A percentile compares a stretch with the other conserved stretches of the same genome.
These are phyloP conservation scores for Chrysemys picta DNA, from an alignment of 2,113 vertebrate species.

Conservation along the genomic window DNA sequence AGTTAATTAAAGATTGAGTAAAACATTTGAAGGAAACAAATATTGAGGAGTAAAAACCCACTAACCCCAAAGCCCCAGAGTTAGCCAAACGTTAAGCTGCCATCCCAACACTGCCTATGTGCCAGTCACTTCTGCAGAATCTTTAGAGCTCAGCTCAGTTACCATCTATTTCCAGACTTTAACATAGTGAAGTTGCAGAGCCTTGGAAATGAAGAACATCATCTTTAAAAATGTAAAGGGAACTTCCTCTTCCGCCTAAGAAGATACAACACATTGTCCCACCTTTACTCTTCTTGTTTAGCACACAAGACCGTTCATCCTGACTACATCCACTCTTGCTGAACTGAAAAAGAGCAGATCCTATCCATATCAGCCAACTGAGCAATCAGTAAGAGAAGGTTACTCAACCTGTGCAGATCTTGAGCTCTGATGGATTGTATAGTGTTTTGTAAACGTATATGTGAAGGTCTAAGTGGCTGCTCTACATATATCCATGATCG, in stretches of 20 bases:
- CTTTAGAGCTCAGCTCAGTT: not conserved
- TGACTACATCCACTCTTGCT: not conserved
- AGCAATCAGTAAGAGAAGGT: not conserved
- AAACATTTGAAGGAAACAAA: not conserved
- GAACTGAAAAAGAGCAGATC: not conserved
- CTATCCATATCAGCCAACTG: not conserved
- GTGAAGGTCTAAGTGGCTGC: too few relatives aligned
- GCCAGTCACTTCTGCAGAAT: not conserved
- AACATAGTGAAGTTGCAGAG: not conserved
- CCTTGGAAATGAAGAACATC: not conserved
- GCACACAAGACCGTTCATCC: not conserved
- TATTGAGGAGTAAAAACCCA: not conserved
- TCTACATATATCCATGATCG: too few relatives aligned
- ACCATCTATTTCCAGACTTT: not conserved
- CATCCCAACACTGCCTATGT: not conserved
- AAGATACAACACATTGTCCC: too few relatives aligned
- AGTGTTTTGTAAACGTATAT: too few relatives aligned
- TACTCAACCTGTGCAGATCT: too few relatives aligned
- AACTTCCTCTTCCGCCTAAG: not conserved
- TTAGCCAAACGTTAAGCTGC: not conserved
- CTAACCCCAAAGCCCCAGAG: not conserved
- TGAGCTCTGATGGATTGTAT: too few relatives aligned
- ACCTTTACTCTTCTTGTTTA: not conserved
- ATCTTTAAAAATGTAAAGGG: not conserved
- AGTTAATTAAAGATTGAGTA: not conserved